Conservation (phyloP, 37 sponge, comb jelly and placozoan species). For the Chondrosia reniformis region DNA sequence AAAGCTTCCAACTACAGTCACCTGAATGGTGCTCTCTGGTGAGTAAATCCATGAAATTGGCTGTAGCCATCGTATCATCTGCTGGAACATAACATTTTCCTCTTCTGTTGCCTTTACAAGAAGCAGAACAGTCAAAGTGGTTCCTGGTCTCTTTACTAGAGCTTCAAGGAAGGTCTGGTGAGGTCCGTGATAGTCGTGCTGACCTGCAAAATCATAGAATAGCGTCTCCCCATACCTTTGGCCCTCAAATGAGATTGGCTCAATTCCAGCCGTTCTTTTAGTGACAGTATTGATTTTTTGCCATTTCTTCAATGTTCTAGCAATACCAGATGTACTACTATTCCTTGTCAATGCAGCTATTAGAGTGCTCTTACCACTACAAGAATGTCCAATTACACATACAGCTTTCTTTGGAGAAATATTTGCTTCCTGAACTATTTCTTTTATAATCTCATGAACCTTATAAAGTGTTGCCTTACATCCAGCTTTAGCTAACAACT, state of each 20-base stretch:
- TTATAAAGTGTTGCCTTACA: too few relatives aligned
- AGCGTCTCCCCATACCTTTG: neutral
- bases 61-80: neutral
- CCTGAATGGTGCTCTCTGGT: neutral
- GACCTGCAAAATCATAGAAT: slow-evolving; percentile 25
- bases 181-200: neutral
- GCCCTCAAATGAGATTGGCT: neutral
- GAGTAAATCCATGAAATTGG: neutral
- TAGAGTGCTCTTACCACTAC: neutral
- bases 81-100: neutral
- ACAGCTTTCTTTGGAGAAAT: neutral
- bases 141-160: neutral
- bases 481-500: too few relatives aligned
- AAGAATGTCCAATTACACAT: neutral
- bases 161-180: slow-evolving; percentile 8
- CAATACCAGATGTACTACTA: neutral
- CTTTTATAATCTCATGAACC: neutral
- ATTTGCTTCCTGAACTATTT: neutral
- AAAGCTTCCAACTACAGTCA: slow-evolving; percentile 1
- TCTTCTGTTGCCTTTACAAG: neutral
- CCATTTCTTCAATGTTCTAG: neutral
- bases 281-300: neutral
- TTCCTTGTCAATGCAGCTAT: neutral
- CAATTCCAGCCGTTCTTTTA: slow-evolving; percentile 8
- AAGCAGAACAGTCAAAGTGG: neutral